These are phyloP conservation scores for Oreochromis spilurus DNA, from an alignment of 2,113 vertebrate species.

Conservation along the genomic window DNA sequence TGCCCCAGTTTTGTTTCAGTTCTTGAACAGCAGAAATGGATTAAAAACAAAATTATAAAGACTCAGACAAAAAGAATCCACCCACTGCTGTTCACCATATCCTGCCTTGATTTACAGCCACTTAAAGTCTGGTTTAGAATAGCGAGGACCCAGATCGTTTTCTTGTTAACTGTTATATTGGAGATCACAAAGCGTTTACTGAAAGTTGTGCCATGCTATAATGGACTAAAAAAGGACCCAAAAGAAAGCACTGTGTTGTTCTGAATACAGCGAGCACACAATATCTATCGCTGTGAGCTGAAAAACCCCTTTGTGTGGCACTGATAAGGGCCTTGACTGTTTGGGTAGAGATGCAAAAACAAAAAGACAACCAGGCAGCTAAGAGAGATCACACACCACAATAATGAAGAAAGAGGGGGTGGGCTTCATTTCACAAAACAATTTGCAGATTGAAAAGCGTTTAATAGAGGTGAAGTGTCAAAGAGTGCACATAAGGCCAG, in stretches of 20 bases:
- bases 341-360: neutral
- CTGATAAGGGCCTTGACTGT: neutral
- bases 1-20: neutral
- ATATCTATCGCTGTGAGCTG: neutral
- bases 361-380: neutral
- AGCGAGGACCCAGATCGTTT: neutral
- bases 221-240: neutral
- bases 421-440: neutral
- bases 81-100: neutral
- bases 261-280: neutral
- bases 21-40: neutral
- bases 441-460: constrained; percentile 1
- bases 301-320: neutral
- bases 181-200: neutral
- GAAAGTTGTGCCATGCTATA: neutral
- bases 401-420: neutral
- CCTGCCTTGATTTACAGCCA: neutral
- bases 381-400: neutral
- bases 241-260: neutral
- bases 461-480: constrained; percentile 6
- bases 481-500: constrained; percentile 22
- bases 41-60: neutral
- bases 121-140: neutral
- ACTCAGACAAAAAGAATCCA: neutral
- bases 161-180: neutral